Evolutionary conservation across 2,888 invertebrate species (phyloP).

Genomic region (Mesorhabditis spiculigera): DNA sequence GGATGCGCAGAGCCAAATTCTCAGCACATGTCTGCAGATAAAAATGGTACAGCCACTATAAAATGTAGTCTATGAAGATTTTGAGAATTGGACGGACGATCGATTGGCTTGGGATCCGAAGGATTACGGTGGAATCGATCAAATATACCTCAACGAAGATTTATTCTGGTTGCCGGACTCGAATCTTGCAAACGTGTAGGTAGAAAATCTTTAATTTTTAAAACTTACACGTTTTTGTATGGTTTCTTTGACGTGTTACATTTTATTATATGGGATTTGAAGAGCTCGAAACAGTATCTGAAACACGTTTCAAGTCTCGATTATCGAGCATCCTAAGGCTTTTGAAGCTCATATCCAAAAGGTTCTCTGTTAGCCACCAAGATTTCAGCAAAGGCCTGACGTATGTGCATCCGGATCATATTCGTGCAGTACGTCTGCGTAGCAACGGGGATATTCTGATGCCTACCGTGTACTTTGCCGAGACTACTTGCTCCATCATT

Average conservation of each 20-base stretch:
- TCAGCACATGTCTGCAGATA: not conserved
- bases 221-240: too few relatives aligned
- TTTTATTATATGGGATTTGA: too few relatives aligned
- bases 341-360: too few relatives aligned
- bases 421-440: too few relatives aligned
- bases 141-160: not conserved
- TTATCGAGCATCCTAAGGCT: too few relatives aligned
- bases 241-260: too few relatives aligned
- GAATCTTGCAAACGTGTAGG: not conserved
- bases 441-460: constrained; percentile 1
- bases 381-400: too few relatives aligned
- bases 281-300: too few relatives aligned
- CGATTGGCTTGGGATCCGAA: not conserved
- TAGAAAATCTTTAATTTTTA: not conserved
- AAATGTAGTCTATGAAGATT: not conserved
- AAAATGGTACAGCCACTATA: not conserved
- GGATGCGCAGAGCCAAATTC: constrained; percentile 1
- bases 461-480: constrained; percentile 1
- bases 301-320: too few relatives aligned
- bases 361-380: too few relatives aligned
- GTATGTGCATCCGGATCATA: too few relatives aligned
- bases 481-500: constrained; percentile 4
- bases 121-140: not conserved
- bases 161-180: not conserved
- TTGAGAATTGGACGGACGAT: not conserved